Conservation (phyloP, 2,888 invertebrate genomes). For the Chrysolina haemoptera region DNA sequence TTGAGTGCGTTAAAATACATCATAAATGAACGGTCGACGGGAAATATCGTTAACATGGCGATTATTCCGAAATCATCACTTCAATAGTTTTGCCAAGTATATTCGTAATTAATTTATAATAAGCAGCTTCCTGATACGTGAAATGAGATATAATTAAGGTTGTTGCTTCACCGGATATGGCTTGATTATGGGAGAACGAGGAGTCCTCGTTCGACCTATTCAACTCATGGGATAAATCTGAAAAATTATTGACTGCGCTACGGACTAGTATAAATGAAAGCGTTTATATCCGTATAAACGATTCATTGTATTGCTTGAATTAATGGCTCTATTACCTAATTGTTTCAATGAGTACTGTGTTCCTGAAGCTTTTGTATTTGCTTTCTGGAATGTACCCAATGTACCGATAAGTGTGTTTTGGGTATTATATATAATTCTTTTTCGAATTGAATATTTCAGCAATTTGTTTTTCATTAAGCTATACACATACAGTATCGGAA, state of each 20-base stretch:
- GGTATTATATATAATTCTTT: no score
- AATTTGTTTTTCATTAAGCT: no score
- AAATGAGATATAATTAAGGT: slow-evolving; percentile 1
- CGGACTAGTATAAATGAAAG: background rate
- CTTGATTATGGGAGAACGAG: slow-evolving; percentile 13
- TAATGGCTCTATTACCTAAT: background rate
- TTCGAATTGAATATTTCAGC: no score
- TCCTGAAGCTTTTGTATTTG: no score
- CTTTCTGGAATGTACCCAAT: no score
- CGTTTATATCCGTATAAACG: slow-evolving; percentile 1
- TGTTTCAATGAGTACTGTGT: background rate
- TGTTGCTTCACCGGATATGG: background rate
- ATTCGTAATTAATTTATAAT: background rate
- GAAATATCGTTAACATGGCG: background rate
- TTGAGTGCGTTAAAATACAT: no score
- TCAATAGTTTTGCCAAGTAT: background rate
- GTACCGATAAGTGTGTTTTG: no score
- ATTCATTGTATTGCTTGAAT: background rate
- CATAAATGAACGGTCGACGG: no score
- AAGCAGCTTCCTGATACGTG: slow-evolving; percentile 7
- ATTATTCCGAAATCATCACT: background rate
- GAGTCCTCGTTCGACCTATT: background rate
- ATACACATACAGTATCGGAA: no score
- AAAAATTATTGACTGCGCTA: background rate
- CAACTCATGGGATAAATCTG: slow-evolving; percentile 14